phyloP scores from a whole-genome alignment of 2,888 invertebrate species.

The Trissoscelio sp. region DNA sequence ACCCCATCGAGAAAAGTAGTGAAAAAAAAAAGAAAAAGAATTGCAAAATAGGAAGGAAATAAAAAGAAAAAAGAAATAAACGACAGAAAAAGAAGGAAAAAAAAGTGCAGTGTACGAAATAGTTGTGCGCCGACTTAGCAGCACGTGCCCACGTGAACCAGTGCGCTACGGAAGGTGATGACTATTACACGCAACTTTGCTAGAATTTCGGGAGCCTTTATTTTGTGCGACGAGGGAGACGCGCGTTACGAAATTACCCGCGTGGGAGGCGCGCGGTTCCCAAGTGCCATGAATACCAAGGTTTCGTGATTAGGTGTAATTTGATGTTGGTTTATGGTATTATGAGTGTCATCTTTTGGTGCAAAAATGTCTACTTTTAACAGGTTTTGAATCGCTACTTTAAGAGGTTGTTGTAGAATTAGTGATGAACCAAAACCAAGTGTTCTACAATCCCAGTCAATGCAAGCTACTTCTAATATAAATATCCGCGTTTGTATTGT shows the following conservation, averaged over 20 bases:
- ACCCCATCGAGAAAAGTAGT: slow-evolving; percentile 59
- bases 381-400: no score
- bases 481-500: no score
- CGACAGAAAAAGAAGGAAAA: not conserved
- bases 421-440: no score
- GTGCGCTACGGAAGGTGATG: slow-evolving; percentile 30
- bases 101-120: not conserved
- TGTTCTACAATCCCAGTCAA: no score
- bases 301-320: not conserved
- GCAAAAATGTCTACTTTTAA: no score
- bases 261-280: slow-evolving; percentile 6
- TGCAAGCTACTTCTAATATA: no score
- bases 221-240: slow-evolving; percentile 26
- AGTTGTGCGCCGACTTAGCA: not conserved
- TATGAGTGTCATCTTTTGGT: not conserved
- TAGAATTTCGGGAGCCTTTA: slow-evolving; percentile 21
- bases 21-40: not conserved
- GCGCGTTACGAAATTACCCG: slow-evolving; percentile 19
- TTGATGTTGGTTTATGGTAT: not conserved
- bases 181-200: slow-evolving; percentile 9
- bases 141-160: not conserved
- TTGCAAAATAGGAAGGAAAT: no score
- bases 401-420: no score
- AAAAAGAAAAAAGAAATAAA: not conserved
- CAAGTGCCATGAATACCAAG: slow-evolving; percentile 1